A percentile compares a stretch with the other conserved stretches of the same genome.
phyloP scores from a whole-genome alignment of 30 jellyfish, hydroid and myxozoan genomes.

The Pseudorhiza aurosa region DNA sequence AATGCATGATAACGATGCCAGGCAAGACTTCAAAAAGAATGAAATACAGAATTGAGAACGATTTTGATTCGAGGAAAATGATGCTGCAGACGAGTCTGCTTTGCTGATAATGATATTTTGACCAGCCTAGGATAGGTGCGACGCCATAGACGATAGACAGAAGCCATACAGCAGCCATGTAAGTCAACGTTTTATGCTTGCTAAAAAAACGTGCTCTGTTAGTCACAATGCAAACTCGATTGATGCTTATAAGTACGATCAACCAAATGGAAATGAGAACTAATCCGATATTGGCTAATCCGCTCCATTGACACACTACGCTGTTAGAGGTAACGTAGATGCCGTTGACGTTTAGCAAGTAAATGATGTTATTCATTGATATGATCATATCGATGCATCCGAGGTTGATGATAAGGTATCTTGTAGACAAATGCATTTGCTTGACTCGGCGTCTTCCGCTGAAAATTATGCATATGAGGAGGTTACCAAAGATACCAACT shows the following conservation, averaged over 20 bases:
- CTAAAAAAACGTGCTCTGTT: not conserved
- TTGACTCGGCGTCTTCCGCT: not conserved
- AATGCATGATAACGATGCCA: not conserved
- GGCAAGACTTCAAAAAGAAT: constrained; percentile 31
- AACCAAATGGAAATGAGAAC: constrained; percentile 44
- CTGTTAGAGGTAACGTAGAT: constrained; percentile 1
- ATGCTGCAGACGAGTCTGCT: constrained; percentile 33
- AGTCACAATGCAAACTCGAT: constrained; percentile 19
- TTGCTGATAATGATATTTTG: not conserved
- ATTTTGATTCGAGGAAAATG: not conserved
- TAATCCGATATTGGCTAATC: constrained; percentile 29
- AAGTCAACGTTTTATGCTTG: not conserved
- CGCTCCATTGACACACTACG: constrained; percentile 47
- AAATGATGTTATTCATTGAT: not conserved
- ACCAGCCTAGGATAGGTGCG: constrained; percentile 53
- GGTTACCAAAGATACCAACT: constrained; percentile 23
- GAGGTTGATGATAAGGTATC: constrained; percentile 9
- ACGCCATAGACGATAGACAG: constrained; percentile 12
- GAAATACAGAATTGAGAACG: constrained; percentile 18
- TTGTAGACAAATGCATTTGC: constrained; percentile 26
- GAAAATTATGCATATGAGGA: constrained; percentile 7
- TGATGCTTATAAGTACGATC: constrained; percentile 39
- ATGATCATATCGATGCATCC: constrained; percentile 25
- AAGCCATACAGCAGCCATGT: constrained; percentile 5
- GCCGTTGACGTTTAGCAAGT: constrained; percentile 6